Base-by-base conservation (phyloP, 2,888 invertebrate species). In the Acrobasis suavella region DNA sequence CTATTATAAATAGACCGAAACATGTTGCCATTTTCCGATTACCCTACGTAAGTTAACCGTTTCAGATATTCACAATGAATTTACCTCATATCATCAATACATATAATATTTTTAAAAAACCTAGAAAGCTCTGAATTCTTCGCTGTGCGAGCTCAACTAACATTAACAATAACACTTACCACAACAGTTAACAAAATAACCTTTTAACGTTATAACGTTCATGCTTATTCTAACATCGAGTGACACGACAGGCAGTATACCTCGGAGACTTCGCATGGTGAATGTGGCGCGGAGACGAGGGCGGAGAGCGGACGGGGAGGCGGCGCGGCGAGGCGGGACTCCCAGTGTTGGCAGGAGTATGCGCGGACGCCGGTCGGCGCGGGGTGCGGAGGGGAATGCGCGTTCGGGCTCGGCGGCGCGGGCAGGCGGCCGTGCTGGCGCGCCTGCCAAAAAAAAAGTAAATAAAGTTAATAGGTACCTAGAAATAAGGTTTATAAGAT, bases 301-400 rank as follows among this genome's bases (percentile, higher is more conserved):
- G 92, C 85, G 91, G 93, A 80, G 91, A 87, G 83, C 81, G 92
- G 80, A 83, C 83, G 81, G 83, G 85, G 86, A 66, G 85, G 91
- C 66, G 88, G 93, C 74, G 89, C 93, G 78, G 80, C 89, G 80
- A 92, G 93, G 67, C 93, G 89, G 69, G 93, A 88, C 82, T 93
- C 94, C 93, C 87, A 94, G 82, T 92, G 94, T 86, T 89, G 93
- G 92, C 89, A 94, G 83, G 89, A 94, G 92, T 88, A 94, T 75
- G 89, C 92, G 83, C 91, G 93, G 85, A 93, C 93, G 86, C 91
- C 93, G 87, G 85, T 89, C 73, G 92, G 93, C 78, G 92, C 85
- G 86, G 94, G 85, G 89, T 93, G 86, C 85, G 91, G 77, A 80
- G 91, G 91, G 80, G 86, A 93, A 90, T 72, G 87, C 88, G 78